Base-by-base conservation (phyloP, 2,113 vertebrate genomes). In the Paradoxurus hermaphroditus region DNA sequence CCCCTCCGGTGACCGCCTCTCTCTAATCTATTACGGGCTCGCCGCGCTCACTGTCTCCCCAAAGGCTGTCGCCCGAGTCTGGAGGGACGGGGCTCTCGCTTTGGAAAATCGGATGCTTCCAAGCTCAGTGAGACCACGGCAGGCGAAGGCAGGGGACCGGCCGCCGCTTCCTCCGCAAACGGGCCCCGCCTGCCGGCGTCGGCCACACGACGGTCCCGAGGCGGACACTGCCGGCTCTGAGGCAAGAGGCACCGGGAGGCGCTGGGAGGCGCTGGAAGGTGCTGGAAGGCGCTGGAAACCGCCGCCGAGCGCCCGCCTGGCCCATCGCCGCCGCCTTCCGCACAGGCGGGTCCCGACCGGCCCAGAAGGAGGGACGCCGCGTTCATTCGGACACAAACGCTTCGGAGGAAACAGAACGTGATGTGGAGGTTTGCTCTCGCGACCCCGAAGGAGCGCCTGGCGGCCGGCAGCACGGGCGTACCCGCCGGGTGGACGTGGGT, bases 1-100 rank as follows among this genome's bases (percentile, higher is more conserved):
- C 97, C 93, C 95, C 95, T 97, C 96, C 81, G 90, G 84, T 89
- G 96, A 95, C 96, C 91, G 85, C 65, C 59, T 78, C 95, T 31
- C 62, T 34, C 9, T 94, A 95, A 97, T 96, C 94, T 91, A 82
- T 25, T 86, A 65, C 86, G 51, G 96, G 94, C 70, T 46, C 94
- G 16, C 31, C 44, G 49, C 27, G 0, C 46, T 53, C 23, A 0
- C 31, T 34, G 12, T 10, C 87, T 79, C 84, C n/a, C 91, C 39
- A 95, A n/a, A 16, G 65, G 2, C 0, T 12, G 39, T 4, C 34
- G 65, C 51, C 82, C 90, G 79, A 67, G 86, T 87, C 23, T 15
- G 59, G 67, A 75, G 41, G 25, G 41, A 46, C 18, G 16, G 44
- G 49, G 3, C 49, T 82, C 36, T 34, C 31, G 8, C 31, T 34